Evolutionary conservation across 2,888 invertebrate genomes (phyloP).

Genomic region (Perizoma affinitatum): DNA sequence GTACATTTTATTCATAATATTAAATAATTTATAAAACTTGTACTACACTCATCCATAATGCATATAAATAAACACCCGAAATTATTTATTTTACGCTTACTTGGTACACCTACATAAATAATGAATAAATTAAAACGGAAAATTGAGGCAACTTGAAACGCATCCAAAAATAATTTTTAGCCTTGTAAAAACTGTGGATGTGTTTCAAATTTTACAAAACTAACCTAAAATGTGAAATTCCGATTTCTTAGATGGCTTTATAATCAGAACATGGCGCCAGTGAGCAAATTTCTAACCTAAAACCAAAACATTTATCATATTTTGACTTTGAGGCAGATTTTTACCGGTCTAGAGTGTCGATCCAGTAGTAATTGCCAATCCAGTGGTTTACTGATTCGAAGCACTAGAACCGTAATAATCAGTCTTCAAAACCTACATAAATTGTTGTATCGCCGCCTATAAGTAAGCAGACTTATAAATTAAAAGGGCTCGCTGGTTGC

Average conservation of each 20-base stretch:
- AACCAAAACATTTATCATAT: neutral
- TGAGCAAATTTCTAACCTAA: constrained; percentile 38
- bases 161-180: constrained; percentile 30
- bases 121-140: constrained; percentile 13
- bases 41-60: constrained; percentile 24
- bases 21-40: constrained; percentile 29
- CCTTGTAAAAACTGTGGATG: constrained; percentile 31
- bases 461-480: too few relatives aligned
- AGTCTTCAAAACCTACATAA: too few relatives aligned
- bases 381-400: too few relatives aligned
- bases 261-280: constrained; percentile 55
- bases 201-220: constrained; percentile 28
- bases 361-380: too few relatives aligned
- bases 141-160: constrained; percentile 28
- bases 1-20: constrained; percentile 31
- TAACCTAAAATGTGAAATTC: constrained; percentile 6
- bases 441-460: too few relatives aligned
- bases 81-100: constrained; percentile 24
- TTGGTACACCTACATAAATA: neutral
- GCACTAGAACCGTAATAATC: too few relatives aligned
- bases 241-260: constrained; percentile 44
- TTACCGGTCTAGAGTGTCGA: too few relatives aligned
- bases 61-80: constrained; percentile 30
- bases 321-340: too few relatives aligned
- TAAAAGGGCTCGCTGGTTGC: too few relatives aligned